Evolutionary conservation across 2,113 vertebrate genomes (phyloP).

Genomic region (Dasyurus viverrinus): DNA sequence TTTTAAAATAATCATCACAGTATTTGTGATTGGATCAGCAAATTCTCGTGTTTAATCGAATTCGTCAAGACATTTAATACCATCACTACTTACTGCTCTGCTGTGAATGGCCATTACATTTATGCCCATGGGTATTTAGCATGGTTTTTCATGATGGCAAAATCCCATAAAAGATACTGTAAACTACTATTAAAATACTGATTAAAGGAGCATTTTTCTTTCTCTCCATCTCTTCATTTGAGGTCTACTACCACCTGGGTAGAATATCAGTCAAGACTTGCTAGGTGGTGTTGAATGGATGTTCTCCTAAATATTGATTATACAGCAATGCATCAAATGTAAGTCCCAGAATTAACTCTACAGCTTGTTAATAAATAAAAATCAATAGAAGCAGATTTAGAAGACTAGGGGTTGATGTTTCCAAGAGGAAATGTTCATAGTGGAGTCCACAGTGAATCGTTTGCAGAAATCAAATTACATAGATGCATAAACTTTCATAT

Average conservation of each 20-base stretch:
- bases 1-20: not conserved
- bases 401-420: conserved; percentile 20
- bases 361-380: conserved; percentile 36
- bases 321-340: conserved; percentile 10
- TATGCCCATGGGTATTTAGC: not conserved
- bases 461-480: conserved; percentile 16
- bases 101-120: not conserved
- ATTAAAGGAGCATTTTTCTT: not conserved
- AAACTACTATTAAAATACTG: not conserved
- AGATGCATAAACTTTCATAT: not conserved
- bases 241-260: not conserved
- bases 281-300: conserved; percentile 18
- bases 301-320: not conserved
- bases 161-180: conserved; percentile 8
- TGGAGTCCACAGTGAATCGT: not conserved
- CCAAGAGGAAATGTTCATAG: conserved; percentile 9
- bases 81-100: conserved; percentile 13
- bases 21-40: not conserved
- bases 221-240: not conserved
- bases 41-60: not conserved
- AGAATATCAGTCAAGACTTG: conserved; percentile 22
- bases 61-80: conserved; percentile 28
- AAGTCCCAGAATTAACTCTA: conserved; percentile 11
- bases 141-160: not conserved
- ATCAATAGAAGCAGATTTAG: conserved; percentile 5